Base-by-base conservation (phyloP, 2,113 vertebrate species). In the Corythaixoides concolor region DNA sequence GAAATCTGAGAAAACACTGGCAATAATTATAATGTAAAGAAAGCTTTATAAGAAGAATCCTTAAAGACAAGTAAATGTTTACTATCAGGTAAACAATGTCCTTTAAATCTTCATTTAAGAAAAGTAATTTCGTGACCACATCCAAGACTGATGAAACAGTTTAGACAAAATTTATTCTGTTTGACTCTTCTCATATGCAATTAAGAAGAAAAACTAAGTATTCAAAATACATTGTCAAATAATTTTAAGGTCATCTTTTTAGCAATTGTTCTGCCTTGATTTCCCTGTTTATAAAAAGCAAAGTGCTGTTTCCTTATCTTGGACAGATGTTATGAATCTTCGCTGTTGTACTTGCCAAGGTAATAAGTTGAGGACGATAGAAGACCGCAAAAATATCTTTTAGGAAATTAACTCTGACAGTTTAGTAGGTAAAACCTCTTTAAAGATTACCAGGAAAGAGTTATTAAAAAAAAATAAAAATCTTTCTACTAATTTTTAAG, bases 1-100 rank as follows among this genome's bases (percentile, higher is more conserved):
- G 98, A 98, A 92, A 99, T 97, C 99, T 99, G 89, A 78, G 68
- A 77, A 90, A 94, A 93, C 60, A 95, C 66, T 96, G 58, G 84
- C 79, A 81, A 78, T 69, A 94, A 94, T 91, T 89, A 85, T 62
- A 92, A 95, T 52, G 84, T 80, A 64, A 93, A 78, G n/a, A 94
- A 33, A 83, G 52, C 24, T 93, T 78, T 95, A 26, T 32, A 92
- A 89, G n/a, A 94, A 96, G 53, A 94, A 88, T 49, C 37, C 58
- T 73, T 84, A 89, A 64, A n/a, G 39, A 39, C 39, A 39, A 26
- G 19, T 45, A 78, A 68, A 60, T 70, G 3, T 59, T 81, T 72
- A 24, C 47, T 55, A 26, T 84, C 5, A 12, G 37, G 5, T 76
- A 83, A 85, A 83, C 22, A 83, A 41, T 53, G 52, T 13, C 22